phyloP scores from a whole-genome alignment of 1,140 invertebrate species.

The Musca domestica region DNA sequence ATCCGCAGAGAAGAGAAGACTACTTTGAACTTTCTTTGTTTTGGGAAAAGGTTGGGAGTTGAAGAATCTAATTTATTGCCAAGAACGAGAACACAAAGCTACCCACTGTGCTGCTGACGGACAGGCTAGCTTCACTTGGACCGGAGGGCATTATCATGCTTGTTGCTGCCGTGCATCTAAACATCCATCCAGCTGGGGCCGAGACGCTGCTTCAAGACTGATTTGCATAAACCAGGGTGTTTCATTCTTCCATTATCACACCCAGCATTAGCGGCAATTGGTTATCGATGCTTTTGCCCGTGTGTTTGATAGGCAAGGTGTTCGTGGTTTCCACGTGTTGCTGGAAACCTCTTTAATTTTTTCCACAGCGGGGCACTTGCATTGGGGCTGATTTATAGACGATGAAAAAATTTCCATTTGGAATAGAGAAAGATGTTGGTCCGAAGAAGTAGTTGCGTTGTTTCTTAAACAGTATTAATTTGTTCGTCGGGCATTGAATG shows the following conservation, averaged over 20 bases:
- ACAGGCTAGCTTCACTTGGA: neutral
- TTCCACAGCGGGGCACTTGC: neutral
- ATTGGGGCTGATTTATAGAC: too few species aligned
- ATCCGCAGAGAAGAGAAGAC: too few species aligned
- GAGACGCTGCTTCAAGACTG: neutral
- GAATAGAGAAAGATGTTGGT: too few species aligned
- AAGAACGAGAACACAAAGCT: neutral
- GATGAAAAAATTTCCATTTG: too few species aligned
- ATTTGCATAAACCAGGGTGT: neutral
- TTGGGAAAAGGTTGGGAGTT: neutral
- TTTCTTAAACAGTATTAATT: too few species aligned
- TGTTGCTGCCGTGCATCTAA: neutral
- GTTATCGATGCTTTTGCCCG: neutral
- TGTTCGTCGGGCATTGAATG: too few species aligned
- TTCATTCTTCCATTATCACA: neutral
- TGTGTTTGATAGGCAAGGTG: neutral
- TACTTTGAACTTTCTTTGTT: too few species aligned
- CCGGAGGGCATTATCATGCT: neutral
- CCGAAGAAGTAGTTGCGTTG: too few species aligned
- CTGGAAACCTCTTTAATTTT: neutral
- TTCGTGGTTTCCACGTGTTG: neutral
- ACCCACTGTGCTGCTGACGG: constrained; percentile 20
- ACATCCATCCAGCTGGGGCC: neutral
- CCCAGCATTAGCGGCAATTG: too few species aligned
- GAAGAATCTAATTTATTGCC: constrained; percentile 3